These are phyloP conservation scores for Caenorhabditis elegans DNA, from an alignment of 1,140 invertebrate species.

Conservation along the genomic window DNA sequence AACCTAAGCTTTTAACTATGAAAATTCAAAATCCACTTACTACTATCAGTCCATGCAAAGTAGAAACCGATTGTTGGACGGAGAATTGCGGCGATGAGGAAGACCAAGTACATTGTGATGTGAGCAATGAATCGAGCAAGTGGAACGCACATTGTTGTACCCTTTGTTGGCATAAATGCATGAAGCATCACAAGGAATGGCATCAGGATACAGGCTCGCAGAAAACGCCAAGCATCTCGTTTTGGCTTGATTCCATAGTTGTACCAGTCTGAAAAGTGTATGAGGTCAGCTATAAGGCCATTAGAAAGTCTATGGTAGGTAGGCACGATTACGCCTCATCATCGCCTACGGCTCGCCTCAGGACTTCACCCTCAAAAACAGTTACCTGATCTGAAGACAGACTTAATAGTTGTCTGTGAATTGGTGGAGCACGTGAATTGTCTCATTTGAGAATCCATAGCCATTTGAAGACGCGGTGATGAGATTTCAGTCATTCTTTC, in stretches of 20 bases:
- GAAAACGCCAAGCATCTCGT: conserved; percentile 40
- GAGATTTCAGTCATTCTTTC: background rate
- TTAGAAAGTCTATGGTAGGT: no score
- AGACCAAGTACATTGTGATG: conserved; percentile 35
- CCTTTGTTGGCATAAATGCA: background rate
- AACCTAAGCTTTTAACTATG: no score
- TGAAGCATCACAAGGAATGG: conserved; percentile 44
- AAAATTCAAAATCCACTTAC: no score
- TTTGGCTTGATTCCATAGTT: conserved; percentile 43
- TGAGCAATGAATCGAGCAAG: conserved; percentile 45
- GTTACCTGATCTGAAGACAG: conserved; percentile 4
- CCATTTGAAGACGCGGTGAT: conserved; percentile 47
- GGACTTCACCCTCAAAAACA: no score
- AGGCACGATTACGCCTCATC: no score
- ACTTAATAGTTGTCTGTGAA: conserved; percentile 40
- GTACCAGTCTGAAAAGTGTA: conserved; percentile 37
- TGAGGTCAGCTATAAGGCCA: background rate
- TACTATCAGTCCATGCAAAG: no score
- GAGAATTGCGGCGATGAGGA: conserved; percentile 20
- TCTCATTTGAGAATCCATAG: conserved; percentile 48
- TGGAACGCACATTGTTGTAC: background rate
- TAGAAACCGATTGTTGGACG: background rate
- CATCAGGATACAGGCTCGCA: conserved; percentile 44
- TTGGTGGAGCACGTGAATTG: conserved; percentile 37
- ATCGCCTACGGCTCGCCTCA: no score